These are phyloP conservation scores for Acipenser transmontanus DNA, from an alignment of 2,797 vertebrate species.

Conservation along the genomic window DNA sequence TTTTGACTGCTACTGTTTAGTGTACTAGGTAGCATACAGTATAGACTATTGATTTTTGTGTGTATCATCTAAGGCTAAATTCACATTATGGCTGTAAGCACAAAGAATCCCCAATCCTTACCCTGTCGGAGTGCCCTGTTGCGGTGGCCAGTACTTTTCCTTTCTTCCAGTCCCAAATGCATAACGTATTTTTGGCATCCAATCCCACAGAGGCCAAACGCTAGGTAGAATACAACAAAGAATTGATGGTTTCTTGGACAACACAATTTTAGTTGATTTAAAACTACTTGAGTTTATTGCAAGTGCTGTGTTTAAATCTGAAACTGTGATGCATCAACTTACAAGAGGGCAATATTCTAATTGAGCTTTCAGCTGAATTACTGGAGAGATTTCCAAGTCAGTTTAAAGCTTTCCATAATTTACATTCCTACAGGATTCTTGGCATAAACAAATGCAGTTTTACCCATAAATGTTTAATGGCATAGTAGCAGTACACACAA, in stretches of 20 bases:
- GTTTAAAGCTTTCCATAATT: too few species aligned
- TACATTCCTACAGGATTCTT: too few species aligned
- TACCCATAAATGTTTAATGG: too few species aligned
- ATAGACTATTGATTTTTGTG: too few species aligned
- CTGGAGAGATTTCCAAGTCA: too few species aligned
- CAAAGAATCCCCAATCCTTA: constrained; percentile 36
- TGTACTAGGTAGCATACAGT: too few species aligned
- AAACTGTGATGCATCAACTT: background rate
- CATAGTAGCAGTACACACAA: too few species aligned
- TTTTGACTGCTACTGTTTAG: too few species aligned
- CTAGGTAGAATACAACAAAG: constrained; percentile 45
- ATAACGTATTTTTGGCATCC: constrained; percentile 92
- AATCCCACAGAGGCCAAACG: constrained; percentile 83
- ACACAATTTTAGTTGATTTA: constrained; percentile 23
- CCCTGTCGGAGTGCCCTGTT: constrained; percentile 90
- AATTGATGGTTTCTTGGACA: constrained; percentile 5
- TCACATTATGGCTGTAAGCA: too few species aligned
- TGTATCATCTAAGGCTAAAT: too few species aligned
- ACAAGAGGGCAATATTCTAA: background rate
- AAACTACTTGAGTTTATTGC: constrained; percentile 14
- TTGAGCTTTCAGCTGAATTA: constrained; percentile 5
- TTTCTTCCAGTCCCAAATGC: constrained; percentile 93
- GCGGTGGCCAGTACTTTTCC: constrained; percentile 84
- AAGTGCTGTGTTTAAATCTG: too few species aligned
- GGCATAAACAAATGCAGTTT: too few species aligned